Conservation (phyloP, 2,113 vertebrate species). For the Meleagris gallopavo region DNA sequence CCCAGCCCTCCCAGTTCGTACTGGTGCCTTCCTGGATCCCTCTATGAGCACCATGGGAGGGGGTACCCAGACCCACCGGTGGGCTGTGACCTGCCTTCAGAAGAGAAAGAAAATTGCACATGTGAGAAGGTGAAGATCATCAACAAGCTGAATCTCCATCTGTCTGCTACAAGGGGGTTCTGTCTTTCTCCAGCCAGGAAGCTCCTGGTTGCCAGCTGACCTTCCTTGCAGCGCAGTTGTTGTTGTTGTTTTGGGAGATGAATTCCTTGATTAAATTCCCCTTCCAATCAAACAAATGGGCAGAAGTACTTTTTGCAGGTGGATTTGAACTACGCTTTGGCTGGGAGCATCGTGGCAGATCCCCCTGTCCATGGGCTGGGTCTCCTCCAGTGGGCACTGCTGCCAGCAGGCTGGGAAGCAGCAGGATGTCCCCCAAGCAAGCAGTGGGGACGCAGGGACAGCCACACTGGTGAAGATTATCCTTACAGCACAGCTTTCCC, state of each 20-base stretch:
- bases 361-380: not conserved
- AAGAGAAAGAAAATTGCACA: not conserved
- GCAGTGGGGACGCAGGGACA: not conserved
- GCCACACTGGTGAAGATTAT: fast-evolving
- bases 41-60: not conserved
- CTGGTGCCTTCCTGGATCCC: not conserved
- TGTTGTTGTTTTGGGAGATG: constrained; percentile 15
- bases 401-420: not conserved
- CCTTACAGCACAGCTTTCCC: fast-evolving
- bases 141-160: constrained; percentile 46
- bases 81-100: not conserved
- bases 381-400: not conserved
- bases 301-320: not conserved
- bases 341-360: fast-evolving
- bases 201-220: constrained; percentile 55
- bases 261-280: constrained; percentile 37
- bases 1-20: not conserved
- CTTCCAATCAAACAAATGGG: not conserved
- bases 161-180: not conserved
- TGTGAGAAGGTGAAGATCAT: constrained; percentile 68
- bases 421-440: not conserved
- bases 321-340: not conserved
- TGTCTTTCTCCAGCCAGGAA: not conserved
- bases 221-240: not conserved
- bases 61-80: not conserved